phyloP scores from a whole-genome alignment of 2,113 vertebrate species.

The Alaudala cheleensis region DNA sequence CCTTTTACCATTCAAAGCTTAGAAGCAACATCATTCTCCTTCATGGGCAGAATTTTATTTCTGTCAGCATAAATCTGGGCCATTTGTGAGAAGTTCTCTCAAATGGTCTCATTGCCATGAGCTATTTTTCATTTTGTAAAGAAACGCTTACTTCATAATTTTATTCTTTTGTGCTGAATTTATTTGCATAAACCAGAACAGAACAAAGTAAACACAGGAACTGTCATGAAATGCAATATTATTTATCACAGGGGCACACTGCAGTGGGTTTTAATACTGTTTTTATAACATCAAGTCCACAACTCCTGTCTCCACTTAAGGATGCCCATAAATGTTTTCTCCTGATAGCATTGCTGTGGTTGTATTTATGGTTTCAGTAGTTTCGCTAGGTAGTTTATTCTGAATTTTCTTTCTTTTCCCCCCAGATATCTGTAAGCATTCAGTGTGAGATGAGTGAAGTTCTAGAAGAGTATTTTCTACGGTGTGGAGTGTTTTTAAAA shows the following conservation, averaged over 20 bases:
- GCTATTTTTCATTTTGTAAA: background rate
- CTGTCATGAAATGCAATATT: background rate
- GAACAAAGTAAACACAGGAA: background rate
- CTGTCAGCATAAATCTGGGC: background rate
- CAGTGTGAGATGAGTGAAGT: rapidly evolving
- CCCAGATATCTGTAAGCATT: background rate
- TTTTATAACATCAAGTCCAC: background rate
- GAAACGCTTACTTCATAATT: background rate
- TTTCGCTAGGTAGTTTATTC: background rate
- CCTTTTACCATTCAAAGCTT: conserved; percentile 7
- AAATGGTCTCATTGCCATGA: background rate
- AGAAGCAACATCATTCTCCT: background rate
- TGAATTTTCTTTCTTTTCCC: background rate
- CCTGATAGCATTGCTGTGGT: background rate
- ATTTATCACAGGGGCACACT: background rate
- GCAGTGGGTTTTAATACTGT: background rate
- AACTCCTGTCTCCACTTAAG: background rate
- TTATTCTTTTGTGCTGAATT: conserved; percentile 11
- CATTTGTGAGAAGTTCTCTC: conserved; percentile 35
- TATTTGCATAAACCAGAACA: conserved; percentile 35
- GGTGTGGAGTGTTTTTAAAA: background rate
- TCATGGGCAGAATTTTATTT: conserved; percentile 32
- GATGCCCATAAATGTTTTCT: background rate
- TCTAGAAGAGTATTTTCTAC: background rate
- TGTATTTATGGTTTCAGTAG: background rate